Percentiles rank a stretch among this genome's conserved stretches.
Evolutionary conservation across 2,797 vertebrate species (phyloP).

Genomic region (Aplochiton taeniatus): DNA sequence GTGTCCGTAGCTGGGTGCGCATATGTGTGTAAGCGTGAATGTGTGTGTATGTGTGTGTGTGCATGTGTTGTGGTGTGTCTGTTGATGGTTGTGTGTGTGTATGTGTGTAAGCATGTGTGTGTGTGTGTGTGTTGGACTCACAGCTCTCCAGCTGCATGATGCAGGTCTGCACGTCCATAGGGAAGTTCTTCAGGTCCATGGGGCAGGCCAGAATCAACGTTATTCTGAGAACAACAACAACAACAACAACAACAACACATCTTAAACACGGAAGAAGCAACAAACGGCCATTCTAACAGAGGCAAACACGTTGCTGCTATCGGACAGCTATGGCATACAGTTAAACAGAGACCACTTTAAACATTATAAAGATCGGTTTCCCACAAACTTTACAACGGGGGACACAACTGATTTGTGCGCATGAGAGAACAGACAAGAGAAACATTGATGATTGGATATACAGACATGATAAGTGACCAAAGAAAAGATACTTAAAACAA

Average conservation of each 20-base stretch:
- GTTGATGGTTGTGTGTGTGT: background rate
- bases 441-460: too few relatives aligned
- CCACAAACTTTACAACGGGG: too few relatives aligned
- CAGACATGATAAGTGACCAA: too few relatives aligned
- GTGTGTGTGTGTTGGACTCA: constrained; percentile 73
- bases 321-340: too few relatives aligned
- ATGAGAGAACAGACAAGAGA: too few relatives aligned
- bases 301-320: background rate
- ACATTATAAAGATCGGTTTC: too few relatives aligned
- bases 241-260: too few relatives aligned
- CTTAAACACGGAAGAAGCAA: too few relatives aligned
- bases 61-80: background rate
- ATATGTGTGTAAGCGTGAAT: background rate
- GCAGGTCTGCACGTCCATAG: constrained; percentile 99
- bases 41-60: background rate
- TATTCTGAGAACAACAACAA: constrained; percentile 52
- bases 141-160: constrained; percentile 99
- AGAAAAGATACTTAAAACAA: background rate
- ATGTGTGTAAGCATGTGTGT: constrained; percentile 4
- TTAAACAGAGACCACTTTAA: too few relatives aligned
- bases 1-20: constrained; percentile 2
- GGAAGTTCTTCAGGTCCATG: constrained; percentile 97
- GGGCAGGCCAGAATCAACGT: constrained; percentile 88
- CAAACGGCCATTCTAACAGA: background rate
- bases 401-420: too few relatives aligned